Base-by-base conservation (phyloP, 2,888 invertebrate species). In the Lithophane semibrunnea region DNA sequence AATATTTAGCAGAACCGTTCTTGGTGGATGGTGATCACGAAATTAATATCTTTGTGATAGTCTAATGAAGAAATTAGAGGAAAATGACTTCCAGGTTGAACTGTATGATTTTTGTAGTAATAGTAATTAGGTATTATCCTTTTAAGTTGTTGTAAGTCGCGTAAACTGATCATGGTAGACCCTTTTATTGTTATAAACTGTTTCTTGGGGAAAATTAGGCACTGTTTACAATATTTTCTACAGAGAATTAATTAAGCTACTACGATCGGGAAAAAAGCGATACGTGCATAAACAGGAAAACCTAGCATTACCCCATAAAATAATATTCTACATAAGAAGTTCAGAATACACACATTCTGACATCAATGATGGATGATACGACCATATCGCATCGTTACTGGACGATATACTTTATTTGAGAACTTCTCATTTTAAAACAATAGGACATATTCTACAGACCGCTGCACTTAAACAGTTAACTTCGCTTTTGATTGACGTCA, bases 341-440 rank as follows among this genome's bases (percentile, higher is more conserved):
- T 37, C n/a, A 54, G 29, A 78, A 42, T 13, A 13, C 54, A n/a
- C 7, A 44, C 10, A 72, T 37, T 64, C 67, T 71, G 71, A 60
- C 83, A 74, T 29, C 49, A 9, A 68, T 75, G 75, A 77, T 65
- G 24, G 66, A 72, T 82, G 64, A 63, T 58, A 60, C 18, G 21
- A 60, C 29, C 29, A 21, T 49, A 67, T 16, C 18, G 64, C 64
- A 56, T 47, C 52, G 44, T 58, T 66, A 70, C 69, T 82, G 75
- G 68, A 72, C 49, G 44, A 12, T 44, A 47, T 21, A 65, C 74
- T 73, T 75, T 75, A 74, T 44, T 49, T 79, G 79, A 73, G 84
- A 83, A 75, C 63, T 61, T 75, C 21, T 72, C 42, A 75, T 70
- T 74, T 54, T 72, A 64, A 42, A 86, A 84, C 86, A 86, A 84